phyloP scores from a whole-genome alignment of 2,888 invertebrate genomes.

The Drosophila merina region DNA sequence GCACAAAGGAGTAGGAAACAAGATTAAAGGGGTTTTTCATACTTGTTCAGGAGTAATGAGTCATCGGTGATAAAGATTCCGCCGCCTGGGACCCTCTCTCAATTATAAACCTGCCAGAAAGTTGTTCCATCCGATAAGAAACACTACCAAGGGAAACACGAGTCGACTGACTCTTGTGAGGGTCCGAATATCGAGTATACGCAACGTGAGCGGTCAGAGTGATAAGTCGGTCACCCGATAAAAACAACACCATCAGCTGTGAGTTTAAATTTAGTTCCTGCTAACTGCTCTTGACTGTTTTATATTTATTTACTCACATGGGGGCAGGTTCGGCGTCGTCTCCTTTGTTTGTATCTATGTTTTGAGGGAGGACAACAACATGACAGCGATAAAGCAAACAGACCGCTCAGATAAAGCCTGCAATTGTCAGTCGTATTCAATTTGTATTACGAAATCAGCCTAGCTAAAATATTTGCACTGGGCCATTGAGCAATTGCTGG shows the following conservation, averaged over 20 bases:
- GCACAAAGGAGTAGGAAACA: neutral
- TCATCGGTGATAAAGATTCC: constrained; percentile 27
- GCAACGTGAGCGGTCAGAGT: constrained; percentile 19
- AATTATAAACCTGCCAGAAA: constrained; percentile 12
- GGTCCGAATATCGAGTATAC: constrained; percentile 32
- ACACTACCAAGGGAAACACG: neutral
- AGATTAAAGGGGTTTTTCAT: neutral
- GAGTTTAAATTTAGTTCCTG: constrained; percentile 27
- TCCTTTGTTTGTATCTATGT: constrained; percentile 16
- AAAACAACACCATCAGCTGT: constrained; percentile 27
- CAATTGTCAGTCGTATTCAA: constrained; percentile 7
- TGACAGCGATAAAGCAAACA: constrained; percentile 24
- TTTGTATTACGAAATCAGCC: constrained; percentile 36
- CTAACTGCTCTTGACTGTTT: constrained; percentile 17
- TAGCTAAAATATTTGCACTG: constrained; percentile 34
- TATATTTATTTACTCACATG: constrained; percentile 16
- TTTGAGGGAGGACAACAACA: constrained; percentile 4
- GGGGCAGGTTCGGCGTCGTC: constrained; percentile 21
- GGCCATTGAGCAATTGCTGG: constrained; percentile 26
- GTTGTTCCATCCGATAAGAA: constrained; percentile 8
- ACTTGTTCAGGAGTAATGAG: constrained; percentile 2
- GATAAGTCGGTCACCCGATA: constrained; percentile 1
- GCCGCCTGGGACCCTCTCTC: neutral
- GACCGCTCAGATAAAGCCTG: constrained; percentile 6
- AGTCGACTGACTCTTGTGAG: neutral